Evolutionary conservation across 2,888 invertebrate species (phyloP).

Genomic region (Pandemis corylana): DNA sequence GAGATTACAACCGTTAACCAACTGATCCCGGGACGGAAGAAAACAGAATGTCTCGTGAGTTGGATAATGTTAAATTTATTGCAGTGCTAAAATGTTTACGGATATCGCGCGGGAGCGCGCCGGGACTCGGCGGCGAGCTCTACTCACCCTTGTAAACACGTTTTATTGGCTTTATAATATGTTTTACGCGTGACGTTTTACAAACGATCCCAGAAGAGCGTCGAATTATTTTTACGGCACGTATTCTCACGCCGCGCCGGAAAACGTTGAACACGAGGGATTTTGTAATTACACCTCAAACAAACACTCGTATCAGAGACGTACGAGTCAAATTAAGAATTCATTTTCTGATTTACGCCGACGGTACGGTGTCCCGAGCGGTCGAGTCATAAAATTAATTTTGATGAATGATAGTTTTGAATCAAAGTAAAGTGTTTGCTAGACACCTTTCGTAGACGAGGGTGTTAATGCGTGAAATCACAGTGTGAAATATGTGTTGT

Average conservation of each 20-base stretch:
- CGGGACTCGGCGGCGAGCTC: constrained; percentile 67
- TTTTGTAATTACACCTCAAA: constrained; percentile 80
- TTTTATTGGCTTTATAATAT: constrained; percentile 86
- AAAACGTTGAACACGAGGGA: constrained; percentile 76
- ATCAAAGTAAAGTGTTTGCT: constrained; percentile 30
- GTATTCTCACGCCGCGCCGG: constrained; percentile 73
- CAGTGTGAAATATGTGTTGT: constrained; percentile 75
- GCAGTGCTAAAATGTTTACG: constrained; percentile 84
- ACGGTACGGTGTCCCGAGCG: background rate
- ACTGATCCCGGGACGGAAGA: constrained; percentile 81
- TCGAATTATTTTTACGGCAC: constrained; percentile 84
- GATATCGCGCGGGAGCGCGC: constrained; percentile 76
- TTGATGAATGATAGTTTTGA: constrained; percentile 31
- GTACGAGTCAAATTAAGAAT: constrained; percentile 9
- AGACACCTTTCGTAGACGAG: constrained; percentile 56
- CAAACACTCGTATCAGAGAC: constrained; percentile 61
- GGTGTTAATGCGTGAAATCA: constrained; percentile 80
- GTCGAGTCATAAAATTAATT: constrained; percentile 4
- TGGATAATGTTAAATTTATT: constrained; percentile 84
- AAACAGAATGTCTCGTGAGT: constrained; percentile 82
- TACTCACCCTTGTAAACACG: constrained; percentile 85
- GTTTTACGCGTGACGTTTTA: constrained; percentile 85
- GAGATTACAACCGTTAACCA: constrained; percentile 83
- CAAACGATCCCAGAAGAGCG: constrained; percentile 83
- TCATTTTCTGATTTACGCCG: background rate